Percentiles rank a stretch among this genome's conserved stretches.
phyloP scores from a whole-genome alignment of 1,140 invertebrate species.

The Cheumatopsyche charites region DNA sequence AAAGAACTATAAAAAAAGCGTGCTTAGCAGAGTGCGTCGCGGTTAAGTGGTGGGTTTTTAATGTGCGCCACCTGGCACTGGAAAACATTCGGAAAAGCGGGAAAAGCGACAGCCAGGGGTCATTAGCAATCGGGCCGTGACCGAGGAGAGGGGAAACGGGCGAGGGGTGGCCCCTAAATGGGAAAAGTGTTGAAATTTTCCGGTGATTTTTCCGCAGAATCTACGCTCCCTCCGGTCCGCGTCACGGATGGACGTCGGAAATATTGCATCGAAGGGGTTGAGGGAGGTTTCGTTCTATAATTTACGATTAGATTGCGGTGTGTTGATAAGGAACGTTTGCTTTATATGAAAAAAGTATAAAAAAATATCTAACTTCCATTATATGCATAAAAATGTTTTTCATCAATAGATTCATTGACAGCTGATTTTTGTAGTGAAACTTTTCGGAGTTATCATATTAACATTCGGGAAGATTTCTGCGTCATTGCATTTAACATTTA shows the following conservation, averaged over 20 bases:
- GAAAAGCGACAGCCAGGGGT: conserved; percentile 19
- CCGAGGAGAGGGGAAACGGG: no score
- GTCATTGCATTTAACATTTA: no score
- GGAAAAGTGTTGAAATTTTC: conserved; percentile 18
- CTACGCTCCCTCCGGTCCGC: neutral
- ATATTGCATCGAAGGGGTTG: neutral
- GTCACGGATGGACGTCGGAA: neutral
- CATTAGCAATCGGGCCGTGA: conserved; percentile 18
- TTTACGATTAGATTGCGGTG: conserved; percentile 3
- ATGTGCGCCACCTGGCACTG: conserved; percentile 27
- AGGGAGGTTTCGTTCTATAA: neutral
- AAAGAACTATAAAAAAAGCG: conserved; percentile 16
- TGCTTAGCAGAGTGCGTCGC: conserved; percentile 15
- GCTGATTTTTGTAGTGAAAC: no score
- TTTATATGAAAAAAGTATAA: no score
- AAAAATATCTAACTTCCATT: no score
- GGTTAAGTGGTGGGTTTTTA: conserved; percentile 25
- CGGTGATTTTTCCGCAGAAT: conserved; percentile 3
- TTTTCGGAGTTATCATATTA: no score
- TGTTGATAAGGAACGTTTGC: no score
- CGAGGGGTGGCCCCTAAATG: neutral
- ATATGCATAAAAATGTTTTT: no score
- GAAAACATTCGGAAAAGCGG: conserved; percentile 22
- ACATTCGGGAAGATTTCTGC: no score
- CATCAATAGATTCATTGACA: no score